Evolutionary conservation across 2,888 invertebrate genomes (phyloP).

Genomic region (Andrena bucephala): DNA sequence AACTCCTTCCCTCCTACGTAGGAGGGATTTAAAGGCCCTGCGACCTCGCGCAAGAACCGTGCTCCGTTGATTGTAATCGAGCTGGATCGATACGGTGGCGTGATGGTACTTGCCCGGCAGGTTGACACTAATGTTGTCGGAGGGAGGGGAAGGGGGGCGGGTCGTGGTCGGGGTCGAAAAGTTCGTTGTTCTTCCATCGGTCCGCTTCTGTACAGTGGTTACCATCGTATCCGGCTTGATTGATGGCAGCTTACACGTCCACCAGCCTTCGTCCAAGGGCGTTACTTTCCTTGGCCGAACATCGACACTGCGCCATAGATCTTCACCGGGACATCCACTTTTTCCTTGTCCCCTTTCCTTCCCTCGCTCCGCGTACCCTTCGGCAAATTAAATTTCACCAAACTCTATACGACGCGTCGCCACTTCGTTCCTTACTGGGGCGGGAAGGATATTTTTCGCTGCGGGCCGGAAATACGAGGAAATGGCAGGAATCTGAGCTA

Average conservation of each 20-base stretch:
- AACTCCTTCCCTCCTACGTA: no score
- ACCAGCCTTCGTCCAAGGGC: slow-evolving; percentile 17
- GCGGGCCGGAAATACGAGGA: not conserved
- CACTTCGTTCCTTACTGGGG: not conserved
- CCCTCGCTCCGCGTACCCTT: not conserved
- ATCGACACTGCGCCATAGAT: slow-evolving; percentile 43
- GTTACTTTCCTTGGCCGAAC: slow-evolving; percentile 54
- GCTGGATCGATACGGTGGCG: slow-evolving; percentile 1
- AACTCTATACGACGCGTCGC: not conserved
- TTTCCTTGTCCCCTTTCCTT: slow-evolving; percentile 19
- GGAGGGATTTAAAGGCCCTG: no score
- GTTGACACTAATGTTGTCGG: slow-evolving; percentile 10
- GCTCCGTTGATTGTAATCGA: slow-evolving; percentile 6
- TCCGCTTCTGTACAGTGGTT: slow-evolving; percentile 45
- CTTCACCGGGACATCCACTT: slow-evolving; percentile 33
- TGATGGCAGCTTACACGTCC: slow-evolving; percentile 69
- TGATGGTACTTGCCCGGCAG: not conserved
- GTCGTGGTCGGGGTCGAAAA: slow-evolving; percentile 54
- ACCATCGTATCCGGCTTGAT: slow-evolving; percentile 62
- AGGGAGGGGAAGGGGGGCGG: slow-evolving; percentile 50
- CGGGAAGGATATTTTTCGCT: slow-evolving; percentile 23
- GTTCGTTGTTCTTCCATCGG: slow-evolving; percentile 66
- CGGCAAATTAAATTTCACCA: slow-evolving; percentile 36
- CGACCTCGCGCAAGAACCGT: not conserved
- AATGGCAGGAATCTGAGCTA: not conserved